Evolutionary conservation across 2,113 vertebrate genomes (phyloP).

Genomic region (Lutjanus erythropterus): DNA sequence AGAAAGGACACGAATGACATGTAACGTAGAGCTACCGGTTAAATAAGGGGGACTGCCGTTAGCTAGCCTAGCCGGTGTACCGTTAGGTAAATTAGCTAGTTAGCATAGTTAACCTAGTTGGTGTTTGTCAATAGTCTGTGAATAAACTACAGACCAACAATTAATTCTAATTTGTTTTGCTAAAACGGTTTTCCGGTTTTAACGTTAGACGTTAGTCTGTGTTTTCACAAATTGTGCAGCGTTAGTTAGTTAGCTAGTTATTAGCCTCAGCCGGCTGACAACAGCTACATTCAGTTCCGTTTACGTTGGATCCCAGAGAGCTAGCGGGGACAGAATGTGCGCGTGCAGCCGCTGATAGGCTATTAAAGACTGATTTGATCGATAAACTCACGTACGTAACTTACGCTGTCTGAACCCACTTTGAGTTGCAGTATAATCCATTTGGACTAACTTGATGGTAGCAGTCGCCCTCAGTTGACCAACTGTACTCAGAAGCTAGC

Average conservation of each 20-base stretch:
- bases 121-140: not conserved
- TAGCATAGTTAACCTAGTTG: not conserved
- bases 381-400: slow-evolving; percentile 78
- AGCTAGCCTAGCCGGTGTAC: not conserved
- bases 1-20: not conserved
- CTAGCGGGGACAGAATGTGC: not conserved
- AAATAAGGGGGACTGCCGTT: not conserved
- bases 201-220: not conserved
- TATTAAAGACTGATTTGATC: not conserved
- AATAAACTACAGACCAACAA: not conserved
- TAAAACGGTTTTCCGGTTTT: too few relatives aligned
- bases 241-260: not conserved
- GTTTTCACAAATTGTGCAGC: not conserved
- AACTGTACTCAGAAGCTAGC: not conserved
- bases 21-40: not conserved
- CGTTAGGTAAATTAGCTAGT: not conserved
- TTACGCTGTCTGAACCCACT: slow-evolving; percentile 86
- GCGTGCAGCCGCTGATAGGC: not conserved
- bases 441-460: slow-evolving; percentile 15
- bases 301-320: not conserved
- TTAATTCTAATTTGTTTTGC: fast-evolving
- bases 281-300: not conserved
- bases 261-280: slow-evolving; percentile 3
- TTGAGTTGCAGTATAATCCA: slow-evolving; percentile 80
- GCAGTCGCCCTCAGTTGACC: not conserved